Conservation (phyloP, 2,797 vertebrate genomes). For the Champsocephalus esox region DNA sequence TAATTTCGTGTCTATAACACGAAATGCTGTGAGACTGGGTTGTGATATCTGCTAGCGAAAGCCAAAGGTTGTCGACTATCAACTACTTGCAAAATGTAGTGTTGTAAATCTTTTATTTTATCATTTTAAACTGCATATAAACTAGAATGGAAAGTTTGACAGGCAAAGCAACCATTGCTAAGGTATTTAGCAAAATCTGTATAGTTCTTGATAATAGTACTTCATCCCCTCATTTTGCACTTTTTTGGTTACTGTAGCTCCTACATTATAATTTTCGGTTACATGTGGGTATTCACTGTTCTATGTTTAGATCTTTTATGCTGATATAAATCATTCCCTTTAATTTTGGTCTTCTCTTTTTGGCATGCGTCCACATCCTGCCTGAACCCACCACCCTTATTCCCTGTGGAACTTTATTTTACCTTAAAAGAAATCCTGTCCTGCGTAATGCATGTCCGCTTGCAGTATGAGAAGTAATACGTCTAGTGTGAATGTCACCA, state of each 20-base stretch:
- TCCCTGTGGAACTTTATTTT: constrained; percentile 4
- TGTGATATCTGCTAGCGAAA: no score
- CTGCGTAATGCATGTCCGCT: constrained; percentile 8
- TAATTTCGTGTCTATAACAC: no score
- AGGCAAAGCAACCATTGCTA: neutral
- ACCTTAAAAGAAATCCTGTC: neutral
- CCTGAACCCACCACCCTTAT: neutral
- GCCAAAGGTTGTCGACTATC: no score
- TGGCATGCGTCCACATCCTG: constrained; percentile 24
- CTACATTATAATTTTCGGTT: constrained; percentile 10
- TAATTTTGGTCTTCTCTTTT: constrained; percentile 11
- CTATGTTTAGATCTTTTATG: constrained; percentile 9
- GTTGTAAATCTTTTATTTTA: no score
- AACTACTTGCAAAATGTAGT: no score
- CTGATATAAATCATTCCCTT: constrained; percentile 18
- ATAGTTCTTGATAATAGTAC: neutral
- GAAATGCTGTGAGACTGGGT: no score
- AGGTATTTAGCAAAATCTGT: neutral
- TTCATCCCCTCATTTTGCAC: neutral
- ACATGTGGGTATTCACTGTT: constrained; percentile 1
- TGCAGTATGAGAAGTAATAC: constrained; percentile 12
- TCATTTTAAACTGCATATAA: neutral
- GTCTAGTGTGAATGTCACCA: constrained; percentile 34
- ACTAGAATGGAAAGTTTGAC: neutral
- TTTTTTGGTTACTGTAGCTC: neutral